These are phyloP conservation scores for Boloria euphrosyne DNA, from an alignment of 2,888 invertebrate species.

Conservation along the genomic window DNA sequence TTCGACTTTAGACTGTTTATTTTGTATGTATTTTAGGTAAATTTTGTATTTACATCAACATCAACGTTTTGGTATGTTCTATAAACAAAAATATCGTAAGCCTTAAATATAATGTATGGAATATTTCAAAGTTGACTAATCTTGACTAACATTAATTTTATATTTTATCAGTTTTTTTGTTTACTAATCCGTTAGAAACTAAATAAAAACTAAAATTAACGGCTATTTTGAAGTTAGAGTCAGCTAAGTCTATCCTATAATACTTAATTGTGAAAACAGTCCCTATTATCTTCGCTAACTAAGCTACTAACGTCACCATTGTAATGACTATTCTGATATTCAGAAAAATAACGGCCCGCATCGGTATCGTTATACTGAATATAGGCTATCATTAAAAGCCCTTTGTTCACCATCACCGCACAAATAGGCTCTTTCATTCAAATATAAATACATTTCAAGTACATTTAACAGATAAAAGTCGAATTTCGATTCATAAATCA, in stretches of 20 bases:
- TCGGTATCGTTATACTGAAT: slow-evolving; percentile 15
- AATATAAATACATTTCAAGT: slow-evolving; percentile 21
- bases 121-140: no score
- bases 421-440: slow-evolving; percentile 25
- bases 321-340: slow-evolving; percentile 10
- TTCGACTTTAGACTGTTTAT: no score
- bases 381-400: slow-evolving; percentile 26
- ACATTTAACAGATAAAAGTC: not conserved
- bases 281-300: slow-evolving; percentile 1
- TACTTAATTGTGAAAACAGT: not conserved
- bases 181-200: no score
- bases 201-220: no score
- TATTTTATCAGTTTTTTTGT: no score
- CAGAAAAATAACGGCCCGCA: slow-evolving; percentile 20
- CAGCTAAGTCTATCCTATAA: not conserved
- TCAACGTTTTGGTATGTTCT: no score
- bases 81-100: no score
- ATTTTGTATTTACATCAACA: no score
- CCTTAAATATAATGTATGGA: no score
- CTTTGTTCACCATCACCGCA: slow-evolving; percentile 25
- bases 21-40: no score
- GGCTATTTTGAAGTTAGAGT: no score
- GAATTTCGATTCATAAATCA: slow-evolving; percentile 2
- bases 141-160: no score
- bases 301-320: not conserved